Conservation (phyloP, 2,888 invertebrate genomes). For the Serrognathus titanus region DNA sequence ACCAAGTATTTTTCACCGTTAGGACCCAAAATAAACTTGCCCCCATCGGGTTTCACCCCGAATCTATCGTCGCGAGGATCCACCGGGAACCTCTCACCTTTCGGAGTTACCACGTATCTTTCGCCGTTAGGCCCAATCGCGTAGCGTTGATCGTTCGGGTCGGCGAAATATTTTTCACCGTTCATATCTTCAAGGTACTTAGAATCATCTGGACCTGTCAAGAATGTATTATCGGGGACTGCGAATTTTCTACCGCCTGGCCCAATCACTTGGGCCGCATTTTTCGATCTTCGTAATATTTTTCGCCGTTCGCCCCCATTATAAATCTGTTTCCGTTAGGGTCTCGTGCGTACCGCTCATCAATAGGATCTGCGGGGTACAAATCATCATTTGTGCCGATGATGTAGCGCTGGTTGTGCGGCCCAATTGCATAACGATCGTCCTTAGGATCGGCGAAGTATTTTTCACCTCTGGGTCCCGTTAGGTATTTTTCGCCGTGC, state of each 20-base stretch:
- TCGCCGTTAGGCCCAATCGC: constrained; percentile 10
- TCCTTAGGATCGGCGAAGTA: constrained; percentile 10
- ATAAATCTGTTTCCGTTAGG: constrained; percentile 12
- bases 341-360: constrained; percentile 9
- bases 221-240: constrained; percentile 11
- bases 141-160: constrained; percentile 10
- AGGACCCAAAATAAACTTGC: constrained; percentile 11
- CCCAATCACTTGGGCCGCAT: constrained; percentile 9
- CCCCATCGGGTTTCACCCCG: constrained; percentile 7
- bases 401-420: constrained; percentile 7
- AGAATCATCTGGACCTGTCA: constrained; percentile 9
- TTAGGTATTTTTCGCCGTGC: constrained; percentile 9
- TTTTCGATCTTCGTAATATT: constrained; percentile 9
- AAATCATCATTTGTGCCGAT: constrained; percentile 10
- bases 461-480: constrained; percentile 1
- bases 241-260: constrained; percentile 11
- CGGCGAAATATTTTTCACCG: constrained; percentile 11
- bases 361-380: constrained; percentile 11
- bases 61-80: constrained; percentile 11
- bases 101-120: constrained; percentile 8
- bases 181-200: constrained; percentile 6
- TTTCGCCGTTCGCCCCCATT: constrained; percentile 12
- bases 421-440: constrained; percentile 11
- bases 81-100: constrained; percentile 11
- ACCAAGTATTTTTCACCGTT: constrained; percentile 10